A percentile compares a stretch with the other conserved stretches of the same genome.
Conservation (phyloP, 1,140 invertebrate genomes). For the Drusus annulatus region DNA sequence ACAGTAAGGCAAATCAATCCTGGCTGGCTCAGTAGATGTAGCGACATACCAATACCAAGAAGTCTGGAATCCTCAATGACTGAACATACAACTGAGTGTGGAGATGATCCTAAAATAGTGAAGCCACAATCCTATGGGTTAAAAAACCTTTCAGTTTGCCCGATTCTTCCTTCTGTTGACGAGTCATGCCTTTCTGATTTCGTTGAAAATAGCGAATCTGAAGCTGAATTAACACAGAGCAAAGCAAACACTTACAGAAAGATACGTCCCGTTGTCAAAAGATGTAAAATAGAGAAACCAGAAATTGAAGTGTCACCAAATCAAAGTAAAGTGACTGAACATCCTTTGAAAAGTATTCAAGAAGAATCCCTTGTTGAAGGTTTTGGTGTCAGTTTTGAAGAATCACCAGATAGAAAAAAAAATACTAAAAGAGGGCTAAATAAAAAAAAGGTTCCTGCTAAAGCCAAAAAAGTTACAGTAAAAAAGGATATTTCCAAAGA, state of each 20-base stretch:
- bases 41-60: neutral
- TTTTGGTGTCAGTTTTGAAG: neutral
- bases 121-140: conserved; percentile 62
- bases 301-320: neutral
- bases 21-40: conserved; percentile 73
- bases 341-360: conserved; percentile 11
- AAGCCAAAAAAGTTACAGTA: neutral
- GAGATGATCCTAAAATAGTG: neutral
- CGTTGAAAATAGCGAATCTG: conserved; percentile 78
- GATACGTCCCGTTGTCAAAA: conserved; percentile 65
- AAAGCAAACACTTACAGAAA: conserved; percentile 63
- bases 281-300: conserved; percentile 62
- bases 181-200: conserved; percentile 69
- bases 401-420: neutral
- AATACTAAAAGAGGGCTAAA: conserved; percentile 9
- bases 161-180: conserved; percentile 60
- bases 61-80: neutral
- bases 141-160: conserved; percentile 62
- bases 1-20: conserved; percentile 68
- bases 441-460: neutral
- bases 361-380: neutral
- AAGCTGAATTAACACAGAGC: conserved; percentile 69
- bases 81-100: too few relatives aligned
- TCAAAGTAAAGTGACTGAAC: too few relatives aligned
- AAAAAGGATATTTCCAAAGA: neutral